Evolutionary conservation across 2,888 invertebrate genomes (phyloP), one percentile per base, ranked within the genome.

Genomic region (Drosophila koepferae): DNA sequence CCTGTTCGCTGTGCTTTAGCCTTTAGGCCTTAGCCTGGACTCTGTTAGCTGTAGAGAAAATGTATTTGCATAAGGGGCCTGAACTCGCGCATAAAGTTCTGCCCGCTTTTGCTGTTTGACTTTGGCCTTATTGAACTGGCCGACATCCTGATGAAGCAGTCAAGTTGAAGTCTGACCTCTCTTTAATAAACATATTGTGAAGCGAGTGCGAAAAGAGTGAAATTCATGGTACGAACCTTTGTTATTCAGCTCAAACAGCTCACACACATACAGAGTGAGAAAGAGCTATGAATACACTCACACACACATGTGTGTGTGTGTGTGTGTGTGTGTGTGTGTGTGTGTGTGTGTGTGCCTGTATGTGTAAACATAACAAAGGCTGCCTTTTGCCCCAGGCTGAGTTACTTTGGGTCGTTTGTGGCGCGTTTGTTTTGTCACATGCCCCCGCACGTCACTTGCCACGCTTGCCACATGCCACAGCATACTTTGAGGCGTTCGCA

Each of bases 401-500:
- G 67, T 81, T 73, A 64, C 74, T 88, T 63, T 69, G 60, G 64
- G 64, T 66, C 59, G 44, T 36, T 68, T 49, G 44, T 59, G 69
- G 48, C 38, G 20, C 31, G 46, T 66, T 59, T 71, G 65, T 63
- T 74, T 80, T 82, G 77, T 58, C 81, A 71, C 81, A 72, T 65
- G 69, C 59, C 70, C 58, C 63, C 81, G 72, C 80, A 64, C 70
- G 9, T 34, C 34, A 38, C 53, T 20, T 53, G 23, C 28, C 48
- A 16, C 56, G 68, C 28, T 28, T 64, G 69, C 55, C 68, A 61
- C 77, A 71, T 31, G 41, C 55, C 31, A n/a, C 69, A 79, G 89
- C 82, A 84, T 84, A 79, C 89, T 81, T 69, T 66, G 49, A 54
- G 85, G 80, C 72, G 18, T 48, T n/a, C 46, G 40, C 66, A 67